phyloP scores from a whole-genome alignment of 2,113 vertebrate species.

The Apteryx mantelli region DNA sequence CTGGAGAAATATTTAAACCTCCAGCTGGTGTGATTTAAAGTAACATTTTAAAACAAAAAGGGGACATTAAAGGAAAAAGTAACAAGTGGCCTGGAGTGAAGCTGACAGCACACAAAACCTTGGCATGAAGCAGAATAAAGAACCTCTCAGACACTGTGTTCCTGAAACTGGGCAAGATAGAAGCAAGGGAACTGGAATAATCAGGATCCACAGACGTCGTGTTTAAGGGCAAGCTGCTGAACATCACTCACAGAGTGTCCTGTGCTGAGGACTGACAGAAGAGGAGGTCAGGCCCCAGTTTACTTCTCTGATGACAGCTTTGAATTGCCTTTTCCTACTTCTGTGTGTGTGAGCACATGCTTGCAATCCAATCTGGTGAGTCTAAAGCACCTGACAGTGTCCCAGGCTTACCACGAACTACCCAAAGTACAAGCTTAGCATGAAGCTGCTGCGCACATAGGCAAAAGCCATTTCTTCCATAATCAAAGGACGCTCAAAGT shows the following conservation, averaged over 20 bases:
- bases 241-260: background rate
- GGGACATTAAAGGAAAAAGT: background rate
- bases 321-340: background rate
- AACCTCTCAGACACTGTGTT: background rate
- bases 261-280: background rate
- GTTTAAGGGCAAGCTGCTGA: background rate
- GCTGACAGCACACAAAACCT: background rate
- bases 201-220: background rate
- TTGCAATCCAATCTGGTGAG: background rate
- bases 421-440: background rate
- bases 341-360: fast-evolving
- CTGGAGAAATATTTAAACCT: constrained; percentile 44
- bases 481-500: background rate
- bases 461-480: background rate
- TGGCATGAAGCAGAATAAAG: background rate
- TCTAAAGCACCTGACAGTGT: background rate
- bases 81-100: background rate
- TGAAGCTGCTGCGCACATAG: background rate
- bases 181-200: background rate
- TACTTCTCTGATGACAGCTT: background rate
- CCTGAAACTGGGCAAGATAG: background rate
- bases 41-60: constrained; percentile 36
- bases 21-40: background rate
- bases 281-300: background rate
- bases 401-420: background rate